phyloP scores from a whole-genome alignment of 2,113 vertebrate genomes.

The Serilophus lunatus region DNA sequence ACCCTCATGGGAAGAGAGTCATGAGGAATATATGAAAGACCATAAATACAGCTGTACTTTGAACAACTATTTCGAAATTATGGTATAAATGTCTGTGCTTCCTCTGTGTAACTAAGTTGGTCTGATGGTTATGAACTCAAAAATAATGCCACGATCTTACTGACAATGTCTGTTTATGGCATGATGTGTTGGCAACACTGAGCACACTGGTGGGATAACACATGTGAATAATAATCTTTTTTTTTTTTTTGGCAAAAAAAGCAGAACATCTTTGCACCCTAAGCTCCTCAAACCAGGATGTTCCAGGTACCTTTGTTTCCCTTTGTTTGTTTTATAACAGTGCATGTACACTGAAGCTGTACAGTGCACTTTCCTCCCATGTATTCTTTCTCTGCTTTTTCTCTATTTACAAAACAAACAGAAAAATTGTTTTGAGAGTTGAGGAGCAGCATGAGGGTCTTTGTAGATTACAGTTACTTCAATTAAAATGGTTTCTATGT shows the following conservation, averaged over 20 bases:
- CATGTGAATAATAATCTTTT: neutral
- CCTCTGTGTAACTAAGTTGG: neutral
- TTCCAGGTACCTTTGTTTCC: neutral
- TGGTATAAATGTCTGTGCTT: neutral
- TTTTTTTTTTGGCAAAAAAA: neutral
- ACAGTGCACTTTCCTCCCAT: neutral
- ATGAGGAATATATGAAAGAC: neutral
- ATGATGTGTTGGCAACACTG: neutral
- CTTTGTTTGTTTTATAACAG: neutral
- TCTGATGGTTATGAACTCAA: neutral
- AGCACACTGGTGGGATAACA: neutral
- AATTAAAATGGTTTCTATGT: neutral
- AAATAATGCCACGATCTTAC: neutral
- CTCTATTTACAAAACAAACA: neutral
- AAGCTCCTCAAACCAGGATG: neutral
- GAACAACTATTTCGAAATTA: neutral
- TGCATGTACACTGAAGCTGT: neutral
- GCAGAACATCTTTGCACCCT: neutral
- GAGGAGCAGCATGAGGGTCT: neutral
- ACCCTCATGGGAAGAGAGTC: accelerated
- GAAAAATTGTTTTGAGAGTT: neutral
- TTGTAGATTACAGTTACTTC: neutral
- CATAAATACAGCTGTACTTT: neutral
- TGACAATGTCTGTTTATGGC: neutral
- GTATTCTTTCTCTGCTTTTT: neutral